Evolutionary conservation across 2,888 invertebrate species (phyloP).

Genomic region (Lottia gigantea): DNA sequence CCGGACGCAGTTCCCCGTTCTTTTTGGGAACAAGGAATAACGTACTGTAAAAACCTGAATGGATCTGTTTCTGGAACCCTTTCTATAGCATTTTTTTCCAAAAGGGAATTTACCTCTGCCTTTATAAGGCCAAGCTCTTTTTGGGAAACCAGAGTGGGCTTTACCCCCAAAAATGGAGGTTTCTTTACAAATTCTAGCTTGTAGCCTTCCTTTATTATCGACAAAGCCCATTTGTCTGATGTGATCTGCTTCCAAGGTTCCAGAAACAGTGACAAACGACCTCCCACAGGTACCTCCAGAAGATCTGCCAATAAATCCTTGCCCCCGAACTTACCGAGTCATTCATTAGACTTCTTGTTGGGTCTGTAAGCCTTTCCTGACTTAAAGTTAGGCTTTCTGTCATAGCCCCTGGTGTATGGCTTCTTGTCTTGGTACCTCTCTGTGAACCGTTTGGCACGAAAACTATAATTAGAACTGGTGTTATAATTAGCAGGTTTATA

Average conservation of each 20-base stretch:
- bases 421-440: no score
- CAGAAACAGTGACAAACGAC: conserved; percentile 26
- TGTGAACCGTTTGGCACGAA: no score
- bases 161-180: conserved; percentile 23
- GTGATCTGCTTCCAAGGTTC: conserved; percentile 28
- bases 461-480: no score
- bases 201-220: conserved; percentile 25
- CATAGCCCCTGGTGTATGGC: no score
- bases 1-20: conserved; percentile 6
- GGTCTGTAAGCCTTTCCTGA: no score
- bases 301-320: not conserved
- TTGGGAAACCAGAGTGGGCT: conserved; percentile 13
- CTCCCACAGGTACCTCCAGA: conserved; percentile 32
- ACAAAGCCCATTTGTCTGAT: conserved; percentile 28
- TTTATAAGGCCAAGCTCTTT: conserved; percentile 15
- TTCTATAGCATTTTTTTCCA: conserved; percentile 28
- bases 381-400: no score
- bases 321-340: no score
- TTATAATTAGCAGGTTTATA: no score
- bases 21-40: conserved; percentile 30
- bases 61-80: conserved; percentile 10
- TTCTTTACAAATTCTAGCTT: conserved; percentile 26
- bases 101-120: conserved; percentile 23
- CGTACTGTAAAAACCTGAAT: conserved; percentile 33
- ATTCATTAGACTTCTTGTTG: no score